Conservation (phyloP, 2,797 vertebrate genomes). For the Crax fasciolata region DNA sequence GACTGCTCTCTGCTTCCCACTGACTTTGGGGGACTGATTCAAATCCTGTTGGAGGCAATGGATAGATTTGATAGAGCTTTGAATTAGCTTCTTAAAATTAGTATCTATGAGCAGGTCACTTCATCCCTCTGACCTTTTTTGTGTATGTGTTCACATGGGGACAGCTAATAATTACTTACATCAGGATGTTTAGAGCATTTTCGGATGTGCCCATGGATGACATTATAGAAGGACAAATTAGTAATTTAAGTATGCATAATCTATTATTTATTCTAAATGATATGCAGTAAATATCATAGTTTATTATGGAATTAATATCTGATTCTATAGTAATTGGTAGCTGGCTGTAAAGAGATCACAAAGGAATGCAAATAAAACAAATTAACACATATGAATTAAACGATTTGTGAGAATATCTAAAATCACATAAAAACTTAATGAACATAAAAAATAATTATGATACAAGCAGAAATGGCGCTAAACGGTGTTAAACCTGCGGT, state of each 20-base stretch:
- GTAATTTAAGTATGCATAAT: background rate
- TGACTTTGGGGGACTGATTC: background rate
- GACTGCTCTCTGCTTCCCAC: background rate
- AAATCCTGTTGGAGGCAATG: background rate
- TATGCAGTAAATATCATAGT: background rate
- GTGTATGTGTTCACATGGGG: background rate
- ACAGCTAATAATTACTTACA: background rate
- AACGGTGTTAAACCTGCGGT: constrained; percentile 21
- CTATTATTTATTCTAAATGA: constrained; percentile 32
- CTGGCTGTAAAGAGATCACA: constrained; percentile 12
- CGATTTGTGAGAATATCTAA: constrained; percentile 36
- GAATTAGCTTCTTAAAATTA: constrained; percentile 40
- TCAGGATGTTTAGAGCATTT: background rate
- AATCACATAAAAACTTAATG: constrained; percentile 65
- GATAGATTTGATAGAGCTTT: background rate
- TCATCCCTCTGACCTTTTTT: background rate
- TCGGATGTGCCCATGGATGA: background rate
- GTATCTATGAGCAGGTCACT: background rate
- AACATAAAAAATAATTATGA: constrained; percentile 66
- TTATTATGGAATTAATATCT: constrained; percentile 26
- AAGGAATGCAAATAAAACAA: constrained; percentile 52
- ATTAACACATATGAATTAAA: constrained; percentile 47
- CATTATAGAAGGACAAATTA: background rate
- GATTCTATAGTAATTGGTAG: constrained; percentile 14
- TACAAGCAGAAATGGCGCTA: constrained; percentile 23